phyloP scores from a whole-genome alignment of 2,888 invertebrate species.

The Ecdyonurus torrentis region DNA sequence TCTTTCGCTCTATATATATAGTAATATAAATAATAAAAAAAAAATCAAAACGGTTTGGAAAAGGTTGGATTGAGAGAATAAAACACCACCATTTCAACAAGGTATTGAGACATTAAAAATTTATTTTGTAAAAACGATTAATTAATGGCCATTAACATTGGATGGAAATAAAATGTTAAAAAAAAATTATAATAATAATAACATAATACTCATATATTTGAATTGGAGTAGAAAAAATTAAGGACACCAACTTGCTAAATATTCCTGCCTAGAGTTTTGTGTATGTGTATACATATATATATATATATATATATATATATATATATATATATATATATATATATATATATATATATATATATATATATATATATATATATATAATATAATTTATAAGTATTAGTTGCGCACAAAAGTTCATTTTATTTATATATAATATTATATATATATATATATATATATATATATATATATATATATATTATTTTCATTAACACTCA shows the following conservation, averaged over 20 bases:
- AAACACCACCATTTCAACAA: constrained; percentile 12
- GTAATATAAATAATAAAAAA: too few species aligned
- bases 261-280: neutral
- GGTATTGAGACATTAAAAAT: constrained; percentile 16
- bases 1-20: too few species aligned
- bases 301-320: too few species aligned
- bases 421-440: neutral
- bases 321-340: too few species aligned
- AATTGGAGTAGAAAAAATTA: constrained; percentile 3
- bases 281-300: too few species aligned
- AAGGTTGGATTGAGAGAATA: too few species aligned
- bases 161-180: constrained; percentile 15
- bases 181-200: constrained; percentile 11
- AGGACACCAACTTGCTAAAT: constrained; percentile 4
- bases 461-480: too few species aligned
- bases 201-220: constrained; percentile 8
- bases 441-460: too few species aligned
- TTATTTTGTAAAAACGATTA: constrained; percentile 17
- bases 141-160: constrained; percentile 16
- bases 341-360: too few species aligned
- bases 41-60: too few species aligned
- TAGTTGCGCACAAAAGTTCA: neutral
- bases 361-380: too few species aligned
- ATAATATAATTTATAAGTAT: neutral
- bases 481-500: neutral